A percentile compares a stretch with the other conserved stretches of the same genome.
phyloP scores from a whole-genome alignment of 1,140 invertebrate genomes.

The Drosophila saltans region DNA sequence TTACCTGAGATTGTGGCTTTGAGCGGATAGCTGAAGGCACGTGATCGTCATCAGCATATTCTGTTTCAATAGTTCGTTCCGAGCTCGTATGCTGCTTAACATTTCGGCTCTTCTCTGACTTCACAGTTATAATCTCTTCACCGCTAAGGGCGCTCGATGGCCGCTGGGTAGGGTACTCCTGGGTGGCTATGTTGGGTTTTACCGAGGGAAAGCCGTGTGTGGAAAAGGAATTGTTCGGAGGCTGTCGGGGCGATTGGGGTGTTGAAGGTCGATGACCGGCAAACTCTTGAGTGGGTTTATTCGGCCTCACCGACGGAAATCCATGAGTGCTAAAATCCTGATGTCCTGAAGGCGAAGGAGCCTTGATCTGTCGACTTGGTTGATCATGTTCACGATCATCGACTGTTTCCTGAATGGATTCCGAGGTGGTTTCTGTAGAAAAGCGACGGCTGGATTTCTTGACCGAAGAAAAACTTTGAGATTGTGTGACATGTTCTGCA shows the following conservation, averaged over 20 bases:
- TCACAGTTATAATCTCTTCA: slow-evolving; percentile 62
- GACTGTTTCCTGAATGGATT: slow-evolving; percentile 65
- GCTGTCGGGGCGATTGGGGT: slow-evolving; percentile 24
- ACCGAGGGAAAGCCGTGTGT: slow-evolving; percentile 81
- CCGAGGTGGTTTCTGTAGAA: slow-evolving; percentile 77
- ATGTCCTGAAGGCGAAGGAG: slow-evolving; percentile 16
- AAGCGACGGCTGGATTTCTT: slow-evolving; percentile 76
- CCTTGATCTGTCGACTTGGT: slow-evolving; percentile 12
- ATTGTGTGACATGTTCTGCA: slow-evolving; percentile 55
- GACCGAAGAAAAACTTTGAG: slow-evolving; percentile 66
- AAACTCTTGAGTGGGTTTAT: slow-evolving; percentile 63
- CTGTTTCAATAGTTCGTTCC: slow-evolving; percentile 61
- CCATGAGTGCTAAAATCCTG: slow-evolving; percentile 59
- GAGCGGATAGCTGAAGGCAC: not conserved
- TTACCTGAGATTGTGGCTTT: slow-evolving; percentile 9
- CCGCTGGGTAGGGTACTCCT: slow-evolving; percentile 66
- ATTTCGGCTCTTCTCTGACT: slow-evolving; percentile 62
- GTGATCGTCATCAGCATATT: slow-evolving; percentile 41
- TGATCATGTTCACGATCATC: slow-evolving; percentile 47
- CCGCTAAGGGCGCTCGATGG: slow-evolving; percentile 37
- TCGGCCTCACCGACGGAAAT: slow-evolving; percentile 54
- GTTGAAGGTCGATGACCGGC: slow-evolving; percentile 40
- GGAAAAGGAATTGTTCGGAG: slow-evolving; percentile 55
- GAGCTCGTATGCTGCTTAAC: slow-evolving; percentile 62
- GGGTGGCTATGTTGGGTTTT: slow-evolving; percentile 71